Base-by-base conservation (phyloP, 2,888 invertebrate species). In the Ptycholaimellus sp. region DNA sequence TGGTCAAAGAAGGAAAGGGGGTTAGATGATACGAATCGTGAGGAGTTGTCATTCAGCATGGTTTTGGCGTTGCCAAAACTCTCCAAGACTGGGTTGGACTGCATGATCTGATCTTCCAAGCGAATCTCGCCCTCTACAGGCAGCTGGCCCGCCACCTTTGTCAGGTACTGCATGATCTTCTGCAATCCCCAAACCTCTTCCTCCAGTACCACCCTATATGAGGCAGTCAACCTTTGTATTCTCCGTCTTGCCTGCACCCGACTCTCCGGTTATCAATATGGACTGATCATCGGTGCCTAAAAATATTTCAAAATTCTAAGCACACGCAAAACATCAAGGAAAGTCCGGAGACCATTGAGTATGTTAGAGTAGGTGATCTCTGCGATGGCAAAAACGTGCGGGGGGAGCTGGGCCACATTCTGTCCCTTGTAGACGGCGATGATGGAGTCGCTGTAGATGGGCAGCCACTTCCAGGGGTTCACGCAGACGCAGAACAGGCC, bases 221-320 rank as follows among this genome's bases (percentile, higher is more conserved):
- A n/a, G n/a, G n/a, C n/a, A n/a, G n/a, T n/a, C n/a, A n/a, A n/a
- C n/a, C n/a, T 57, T 60, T 43, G 58, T 59, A 51, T 59, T 59
- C 45, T 67, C 67, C 42, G 67, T 67, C 54, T 67, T 66, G 46
- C 66, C 67, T 44, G 67, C 67, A 42, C 67, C 67, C 43, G 64
- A 65, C 49, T 67, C 67, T 30, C 67, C 67, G 43, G 45, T 45
- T 28, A 45, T 45, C 35, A 45, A 35, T 28, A 45, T 44, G 6
- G 45, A 45, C 38, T 45, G 45, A 38, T 45, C 40, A 14, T 41
- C 45, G 28, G 44, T 37, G 25, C 46, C 45, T 45, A 21, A n/a
- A 7, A 30, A 14, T 30, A 6, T 7, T 9, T 14, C 11, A 5
- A 30, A 30, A 14, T 6, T 30, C 9, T 6, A 30, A n/a, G n/a